Percentiles rank a stretch among this genome's conserved stretches.
These are phyloP conservation scores for Pocillopora verrucosa DNA, from an alignment of 64 coral and sea anemone species.

Conservation along the genomic window DNA sequence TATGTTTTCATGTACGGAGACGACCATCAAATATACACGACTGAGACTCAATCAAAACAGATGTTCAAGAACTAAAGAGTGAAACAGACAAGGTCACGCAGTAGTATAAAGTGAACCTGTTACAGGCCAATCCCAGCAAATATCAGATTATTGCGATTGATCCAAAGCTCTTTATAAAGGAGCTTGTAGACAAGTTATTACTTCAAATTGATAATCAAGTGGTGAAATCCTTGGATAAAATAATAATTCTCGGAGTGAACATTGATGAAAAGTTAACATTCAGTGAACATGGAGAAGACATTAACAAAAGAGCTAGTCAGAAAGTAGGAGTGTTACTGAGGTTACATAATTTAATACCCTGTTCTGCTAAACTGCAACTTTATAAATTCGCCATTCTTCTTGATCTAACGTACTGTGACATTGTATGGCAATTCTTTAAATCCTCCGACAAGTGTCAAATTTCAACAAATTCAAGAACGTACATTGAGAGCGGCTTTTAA, in stretches of 20 bases:
- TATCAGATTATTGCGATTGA: too few relatives aligned
- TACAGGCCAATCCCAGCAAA: too few relatives aligned
- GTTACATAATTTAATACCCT: slow-evolving; percentile 33
- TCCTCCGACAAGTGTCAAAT: slow-evolving; percentile 37
- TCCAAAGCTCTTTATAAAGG: background rate
- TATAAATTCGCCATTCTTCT: slow-evolving; percentile 53
- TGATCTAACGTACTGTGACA: slow-evolving; percentile 24
- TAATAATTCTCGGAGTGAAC: too few relatives aligned
- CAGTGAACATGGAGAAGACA: too few relatives aligned
- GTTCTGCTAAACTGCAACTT: slow-evolving; percentile 48
- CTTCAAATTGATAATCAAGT: too few relatives aligned
- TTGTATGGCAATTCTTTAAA: slow-evolving; percentile 62
- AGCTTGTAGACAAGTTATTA: background rate
- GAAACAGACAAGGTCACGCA: too few relatives aligned
- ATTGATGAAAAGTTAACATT: too few relatives aligned
- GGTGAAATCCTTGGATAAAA: too few relatives aligned
- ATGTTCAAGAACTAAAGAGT: background rate
- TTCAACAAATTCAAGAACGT: slow-evolving; percentile 40
- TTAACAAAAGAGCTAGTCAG: too few relatives aligned
- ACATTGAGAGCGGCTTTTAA: slow-evolving; percentile 51
- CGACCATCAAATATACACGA: too few relatives aligned
- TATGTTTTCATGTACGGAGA: too few relatives aligned
- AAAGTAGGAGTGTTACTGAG: slow-evolving; percentile 44
- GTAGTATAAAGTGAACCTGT: too few relatives aligned
- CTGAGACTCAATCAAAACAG: background rate